Conservation (phyloP, 1,140 invertebrate genomes). For the Drosophila paulistorum region DNA sequence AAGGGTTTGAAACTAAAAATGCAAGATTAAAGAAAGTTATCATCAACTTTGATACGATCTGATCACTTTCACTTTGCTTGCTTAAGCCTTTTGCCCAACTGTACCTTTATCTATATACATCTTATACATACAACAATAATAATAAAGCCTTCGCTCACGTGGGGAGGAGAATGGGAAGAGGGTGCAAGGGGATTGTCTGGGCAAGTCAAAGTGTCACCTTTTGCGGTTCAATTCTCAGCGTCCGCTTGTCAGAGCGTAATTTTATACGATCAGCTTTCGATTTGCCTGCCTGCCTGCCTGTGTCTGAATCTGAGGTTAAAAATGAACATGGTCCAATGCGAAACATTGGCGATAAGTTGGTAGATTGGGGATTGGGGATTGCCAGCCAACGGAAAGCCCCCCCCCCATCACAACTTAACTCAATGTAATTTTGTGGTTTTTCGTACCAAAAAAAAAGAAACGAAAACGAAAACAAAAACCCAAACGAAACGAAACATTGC, state of each 20-base stretch:
- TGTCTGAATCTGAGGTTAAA: conserved; percentile 69
- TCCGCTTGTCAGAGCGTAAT: conserved; percentile 74
- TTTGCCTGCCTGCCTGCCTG: conserved; percentile 49
- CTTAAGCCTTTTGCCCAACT: background rate
- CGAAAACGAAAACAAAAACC: conserved; percentile 8
- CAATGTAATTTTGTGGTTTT: conserved; percentile 77
- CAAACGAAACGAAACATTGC: conserved; percentile 36
- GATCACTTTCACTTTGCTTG: background rate
- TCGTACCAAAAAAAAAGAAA: conserved; percentile 45
- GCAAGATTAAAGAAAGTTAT: background rate
- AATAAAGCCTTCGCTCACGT: conserved; percentile 12
- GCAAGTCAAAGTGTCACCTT: conserved; percentile 71
- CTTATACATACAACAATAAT: conserved; percentile 17
- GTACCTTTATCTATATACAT: conserved; percentile 9
- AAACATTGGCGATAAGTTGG: conserved; percentile 70
- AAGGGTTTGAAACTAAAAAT: background rate
- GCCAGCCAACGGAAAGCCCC: conserved; percentile 10
- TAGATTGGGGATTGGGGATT: conserved; percentile 71
- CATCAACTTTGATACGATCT: too few species aligned
- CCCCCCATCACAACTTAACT: conserved; percentile 6
- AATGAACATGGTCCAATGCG: conserved; percentile 68
- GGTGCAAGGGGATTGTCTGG: conserved; percentile 38
- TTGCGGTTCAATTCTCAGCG: conserved; percentile 75
- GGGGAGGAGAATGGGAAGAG: too few species aligned
- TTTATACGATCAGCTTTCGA: conserved; percentile 80